phyloP scores from a whole-genome alignment of 2,888 invertebrate genomes.

The Tetragnatha montana region DNA sequence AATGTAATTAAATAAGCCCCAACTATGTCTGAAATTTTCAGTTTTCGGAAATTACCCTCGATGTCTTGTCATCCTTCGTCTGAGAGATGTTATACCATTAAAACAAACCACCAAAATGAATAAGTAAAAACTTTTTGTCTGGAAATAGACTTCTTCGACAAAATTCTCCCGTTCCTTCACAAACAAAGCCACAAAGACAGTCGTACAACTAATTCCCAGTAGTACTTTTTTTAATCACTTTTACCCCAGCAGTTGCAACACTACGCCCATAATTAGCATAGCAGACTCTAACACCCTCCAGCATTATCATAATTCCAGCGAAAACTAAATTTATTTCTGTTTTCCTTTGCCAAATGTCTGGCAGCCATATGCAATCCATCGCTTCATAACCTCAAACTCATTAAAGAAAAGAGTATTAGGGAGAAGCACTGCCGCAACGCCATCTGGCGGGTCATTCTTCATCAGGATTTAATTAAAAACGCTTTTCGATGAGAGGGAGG shows the following conservation, averaged over 20 bases:
- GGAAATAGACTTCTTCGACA: not conserved
- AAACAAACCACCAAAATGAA: too few species aligned
- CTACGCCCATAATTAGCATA: slow-evolving; percentile 62
- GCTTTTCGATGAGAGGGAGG: slow-evolving; percentile 41
- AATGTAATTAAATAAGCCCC: too few species aligned
- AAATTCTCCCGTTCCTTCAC: not conserved
- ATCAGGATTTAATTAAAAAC: slow-evolving; percentile 59
- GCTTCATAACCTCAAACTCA: slow-evolving; percentile 52
- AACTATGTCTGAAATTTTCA: too few species aligned
- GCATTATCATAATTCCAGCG: slow-evolving; percentile 57
- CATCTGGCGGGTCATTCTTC: slow-evolving; percentile 63
- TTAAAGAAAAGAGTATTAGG: slow-evolving; percentile 62
- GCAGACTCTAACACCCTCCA: slow-evolving; percentile 11
- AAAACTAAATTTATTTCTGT: slow-evolving; percentile 37
- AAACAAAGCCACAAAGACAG: too few species aligned
- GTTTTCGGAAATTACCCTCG: too few species aligned
- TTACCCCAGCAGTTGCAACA: slow-evolving; percentile 40
- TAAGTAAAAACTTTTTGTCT: too few species aligned
- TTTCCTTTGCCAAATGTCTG: slow-evolving; percentile 21
- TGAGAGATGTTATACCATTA: too few species aligned
- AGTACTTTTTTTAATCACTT: slow-evolving; percentile 51
- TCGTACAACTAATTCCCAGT: too few species aligned
- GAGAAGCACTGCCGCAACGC: slow-evolving; percentile 39
- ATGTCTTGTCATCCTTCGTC: too few species aligned
- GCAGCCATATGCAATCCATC: slow-evolving; percentile 17